Percentiles rank a stretch among this genome's conserved stretches.
Conservation (phyloP, 1,140 invertebrate genomes). For the Leptinotarsa undecemlineata region DNA sequence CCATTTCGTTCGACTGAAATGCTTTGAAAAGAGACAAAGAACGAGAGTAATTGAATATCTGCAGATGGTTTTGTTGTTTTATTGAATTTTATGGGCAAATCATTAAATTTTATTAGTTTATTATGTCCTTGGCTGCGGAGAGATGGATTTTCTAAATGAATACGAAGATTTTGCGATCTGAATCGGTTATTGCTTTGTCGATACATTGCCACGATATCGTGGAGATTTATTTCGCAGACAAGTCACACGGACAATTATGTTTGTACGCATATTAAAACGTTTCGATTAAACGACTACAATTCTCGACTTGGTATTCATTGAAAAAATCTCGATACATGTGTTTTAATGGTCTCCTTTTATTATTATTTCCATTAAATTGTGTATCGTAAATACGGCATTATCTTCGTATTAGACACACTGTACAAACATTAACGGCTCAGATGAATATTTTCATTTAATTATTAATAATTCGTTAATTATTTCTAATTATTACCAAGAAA, state of each 20-base stretch:
- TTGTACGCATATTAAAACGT: background rate
- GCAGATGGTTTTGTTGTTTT: constrained; percentile 31
- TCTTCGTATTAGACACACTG: constrained; percentile 13
- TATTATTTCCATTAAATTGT: constrained; percentile 13
- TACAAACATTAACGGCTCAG: constrained; percentile 16
- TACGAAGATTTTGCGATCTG: constrained; percentile 13
- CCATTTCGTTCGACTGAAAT: background rate
- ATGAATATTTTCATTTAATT: constrained; percentile 7
- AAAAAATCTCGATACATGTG: constrained; percentile 1
- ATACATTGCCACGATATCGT: background rate
- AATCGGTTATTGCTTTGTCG: constrained; percentile 16
- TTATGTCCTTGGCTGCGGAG: constrained; percentile 23
- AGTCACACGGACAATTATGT: background rate
- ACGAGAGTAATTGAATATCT: constrained; percentile 26
- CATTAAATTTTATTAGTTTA: constrained; percentile 32
- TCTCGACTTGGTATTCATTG: background rate
- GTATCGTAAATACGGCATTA: background rate
- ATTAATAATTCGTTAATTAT: constrained; percentile 25
- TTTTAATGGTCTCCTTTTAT: background rate
- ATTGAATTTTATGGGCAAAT: constrained; percentile 30
- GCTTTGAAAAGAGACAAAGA: constrained; percentile 8
- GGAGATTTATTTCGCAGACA: background rate
- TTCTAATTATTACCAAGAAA: constrained; percentile 21
- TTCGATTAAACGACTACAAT: background rate
- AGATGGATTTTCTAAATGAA: constrained; percentile 30